A percentile compares a stretch with the other conserved stretches of the same genome.
These are phyloP conservation scores for Bellardia bayeri DNA, from an alignment of 2,888 invertebrate genomes.

Conservation along the genomic window DNA sequence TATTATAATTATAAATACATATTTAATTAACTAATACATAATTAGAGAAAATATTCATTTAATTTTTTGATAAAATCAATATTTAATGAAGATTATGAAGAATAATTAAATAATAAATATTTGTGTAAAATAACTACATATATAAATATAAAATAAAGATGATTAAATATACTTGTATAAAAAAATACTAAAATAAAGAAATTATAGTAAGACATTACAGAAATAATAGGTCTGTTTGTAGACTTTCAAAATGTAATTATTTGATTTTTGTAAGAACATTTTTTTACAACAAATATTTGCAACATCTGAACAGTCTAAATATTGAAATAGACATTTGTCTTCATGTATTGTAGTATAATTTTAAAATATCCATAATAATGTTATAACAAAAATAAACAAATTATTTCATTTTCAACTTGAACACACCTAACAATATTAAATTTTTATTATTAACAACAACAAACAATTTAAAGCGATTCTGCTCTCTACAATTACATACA, in stretches of 20 bases:
- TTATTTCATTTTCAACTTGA: too few relatives aligned
- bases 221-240: not conserved
- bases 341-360: not conserved
- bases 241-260: not conserved
- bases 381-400: not conserved
- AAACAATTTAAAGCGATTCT: not conserved
- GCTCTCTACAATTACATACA: not conserved
- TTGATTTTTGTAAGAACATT: not conserved
- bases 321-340: conserved; percentile 1
- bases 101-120: conserved; percentile 6
- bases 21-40: conserved; percentile 11
- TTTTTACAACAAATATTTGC: not conserved
- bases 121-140: conserved; percentile 5
- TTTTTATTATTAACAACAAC: too few relatives aligned
- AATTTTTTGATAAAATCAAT: conserved; percentile 59
- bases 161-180: conserved; percentile 5
- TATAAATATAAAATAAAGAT: conserved; percentile 17
- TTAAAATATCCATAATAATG: not conserved
- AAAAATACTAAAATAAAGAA: not conserved
- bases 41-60: conserved; percentile 57
- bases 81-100: conserved; percentile 28
- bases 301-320: not conserved
- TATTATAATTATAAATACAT: conserved; percentile 31
- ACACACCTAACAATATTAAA: too few relatives aligned
- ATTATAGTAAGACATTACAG: not conserved